phyloP scores from a whole-genome alignment of 2,888 invertebrate species.

The Scrobipalpa atriplicella region DNA sequence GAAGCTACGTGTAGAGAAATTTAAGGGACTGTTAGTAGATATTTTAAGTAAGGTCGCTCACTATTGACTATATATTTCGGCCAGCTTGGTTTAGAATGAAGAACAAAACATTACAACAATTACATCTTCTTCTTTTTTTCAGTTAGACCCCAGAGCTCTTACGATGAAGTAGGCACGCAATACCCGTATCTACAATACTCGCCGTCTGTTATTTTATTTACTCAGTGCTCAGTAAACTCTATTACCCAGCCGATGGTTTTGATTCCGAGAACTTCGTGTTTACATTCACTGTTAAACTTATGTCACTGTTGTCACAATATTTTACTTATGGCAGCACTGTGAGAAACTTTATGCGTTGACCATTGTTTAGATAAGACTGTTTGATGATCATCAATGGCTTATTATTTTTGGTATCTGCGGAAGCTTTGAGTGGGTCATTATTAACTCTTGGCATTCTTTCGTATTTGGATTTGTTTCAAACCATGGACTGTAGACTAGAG shows the following conservation, averaged over 20 bases:
- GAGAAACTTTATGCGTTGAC: slow-evolving; percentile 61
- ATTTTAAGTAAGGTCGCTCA: no score
- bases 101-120: no score
- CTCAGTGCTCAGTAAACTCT: slow-evolving; percentile 75
- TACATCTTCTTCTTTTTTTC: not conserved
- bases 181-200: slow-evolving; percentile 43
- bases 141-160: no score
- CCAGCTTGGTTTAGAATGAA: no score
- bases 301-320: slow-evolving; percentile 73
- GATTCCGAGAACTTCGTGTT: slow-evolving; percentile 75
- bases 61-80: no score
- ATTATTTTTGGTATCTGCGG: slow-evolving; percentile 38
- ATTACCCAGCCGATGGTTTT: slow-evolving; percentile 75
- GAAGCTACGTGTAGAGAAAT: slow-evolving; percentile 49
- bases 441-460: slow-evolving; percentile 2
- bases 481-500: no score
- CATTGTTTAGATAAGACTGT: slow-evolving; percentile 59
- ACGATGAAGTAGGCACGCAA: not conserved
- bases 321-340: slow-evolving; percentile 62
- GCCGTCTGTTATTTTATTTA: slow-evolving; percentile 76
- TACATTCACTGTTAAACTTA: slow-evolving; percentile 73
- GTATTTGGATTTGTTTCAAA: no score
- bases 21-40: no score
- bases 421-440: slow-evolving; percentile 3
- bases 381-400: slow-evolving; percentile 48